Evolutionary conservation across 2,797 vertebrate genomes (phyloP).

Genomic region (Hyperoplus immaculatus): DNA sequence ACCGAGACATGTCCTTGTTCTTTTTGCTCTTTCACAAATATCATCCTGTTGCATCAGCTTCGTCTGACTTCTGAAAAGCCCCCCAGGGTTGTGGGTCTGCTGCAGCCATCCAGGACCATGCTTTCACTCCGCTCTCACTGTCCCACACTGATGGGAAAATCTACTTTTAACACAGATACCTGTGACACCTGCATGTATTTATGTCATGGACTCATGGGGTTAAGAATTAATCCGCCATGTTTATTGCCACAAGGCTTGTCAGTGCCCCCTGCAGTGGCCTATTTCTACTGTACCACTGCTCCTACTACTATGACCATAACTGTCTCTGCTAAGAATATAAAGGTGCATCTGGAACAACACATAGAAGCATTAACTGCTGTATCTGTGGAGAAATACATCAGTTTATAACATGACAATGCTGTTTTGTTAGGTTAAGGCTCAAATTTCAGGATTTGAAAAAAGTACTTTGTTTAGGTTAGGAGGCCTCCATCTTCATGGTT

Average conservation of each 20-base stretch:
- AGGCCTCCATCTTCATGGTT: background rate
- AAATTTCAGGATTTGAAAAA: background rate
- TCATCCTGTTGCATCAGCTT: constrained; percentile 85
- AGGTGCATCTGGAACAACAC: background rate
- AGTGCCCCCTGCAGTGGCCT: background rate
- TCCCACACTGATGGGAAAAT: constrained; percentile 75
- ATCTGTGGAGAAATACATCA: too few species aligned
- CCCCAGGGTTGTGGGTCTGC: constrained; percentile 76
- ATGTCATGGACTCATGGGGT: constrained; percentile 53
- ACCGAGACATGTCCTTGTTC: constrained; percentile 80
- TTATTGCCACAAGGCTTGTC: background rate
- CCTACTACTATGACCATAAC: background rate
- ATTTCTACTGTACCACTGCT: background rate
- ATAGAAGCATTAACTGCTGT: too few species aligned
- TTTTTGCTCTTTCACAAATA: constrained; percentile 86
- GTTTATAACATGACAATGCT: too few species aligned
- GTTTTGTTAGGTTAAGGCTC: background rate
- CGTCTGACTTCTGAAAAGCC: constrained; percentile 75
- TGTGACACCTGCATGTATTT: constrained; percentile 75
- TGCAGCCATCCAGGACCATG: constrained; percentile 81
- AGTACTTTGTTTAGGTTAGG: background rate
- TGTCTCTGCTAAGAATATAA: background rate
- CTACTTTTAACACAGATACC: constrained; percentile 76
- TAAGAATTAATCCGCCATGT: constrained; percentile 20
- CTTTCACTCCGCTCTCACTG: constrained; percentile 83